Conservation (phyloP, 2,888 invertebrate genomes). For the Acleris sparsana region DNA sequence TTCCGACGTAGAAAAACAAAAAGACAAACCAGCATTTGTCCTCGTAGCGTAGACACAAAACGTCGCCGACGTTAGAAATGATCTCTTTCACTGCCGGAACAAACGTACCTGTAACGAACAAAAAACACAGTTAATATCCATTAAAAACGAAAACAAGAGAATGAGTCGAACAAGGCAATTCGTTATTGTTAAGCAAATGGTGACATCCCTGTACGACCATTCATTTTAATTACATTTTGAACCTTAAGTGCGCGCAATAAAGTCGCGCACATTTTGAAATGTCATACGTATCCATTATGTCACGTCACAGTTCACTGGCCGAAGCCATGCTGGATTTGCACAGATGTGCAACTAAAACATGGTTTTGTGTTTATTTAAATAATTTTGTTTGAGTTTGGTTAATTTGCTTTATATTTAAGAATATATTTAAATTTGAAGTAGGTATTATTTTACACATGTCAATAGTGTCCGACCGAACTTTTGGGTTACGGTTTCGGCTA, state of each 20-base stretch:
- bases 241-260: constrained; percentile 17
- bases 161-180: constrained; percentile 41
- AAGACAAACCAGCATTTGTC: not conserved
- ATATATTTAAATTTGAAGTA: no score
- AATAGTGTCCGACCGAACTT: no score
- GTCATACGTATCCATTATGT: constrained; percentile 25
- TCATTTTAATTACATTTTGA: constrained; percentile 25
- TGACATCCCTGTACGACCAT: constrained; percentile 27
- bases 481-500: no score
- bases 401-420: constrained; percentile 1
- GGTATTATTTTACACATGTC: no score
- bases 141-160: constrained; percentile 42
- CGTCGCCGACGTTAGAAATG: not conserved
- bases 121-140: constrained; percentile 51
- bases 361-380: not conserved
- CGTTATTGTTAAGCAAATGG: constrained; percentile 51
- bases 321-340: constrained; percentile 9
- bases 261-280: constrained; percentile 4
- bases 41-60: constrained; percentile 1
- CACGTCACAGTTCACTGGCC: constrained; percentile 32
- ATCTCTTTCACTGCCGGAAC: constrained; percentile 34
- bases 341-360: not conserved
- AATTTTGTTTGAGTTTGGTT: not conserved
- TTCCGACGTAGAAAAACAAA: not conserved
- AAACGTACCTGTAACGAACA: constrained; percentile 47